Evolutionary conservation across 2,797 vertebrate genomes (phyloP).

Genomic region (Anguilla megastoma): DNA sequence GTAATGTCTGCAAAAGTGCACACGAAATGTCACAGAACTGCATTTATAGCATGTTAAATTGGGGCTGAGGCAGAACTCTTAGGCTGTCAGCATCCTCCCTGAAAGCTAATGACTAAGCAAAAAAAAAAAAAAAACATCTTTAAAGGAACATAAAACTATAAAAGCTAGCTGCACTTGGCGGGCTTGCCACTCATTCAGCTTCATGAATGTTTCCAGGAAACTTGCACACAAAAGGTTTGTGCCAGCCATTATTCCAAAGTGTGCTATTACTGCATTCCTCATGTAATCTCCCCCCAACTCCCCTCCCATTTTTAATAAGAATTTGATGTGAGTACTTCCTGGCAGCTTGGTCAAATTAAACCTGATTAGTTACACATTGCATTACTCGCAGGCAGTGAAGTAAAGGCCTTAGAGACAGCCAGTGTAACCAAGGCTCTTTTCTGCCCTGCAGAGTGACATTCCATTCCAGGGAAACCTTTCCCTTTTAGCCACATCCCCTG

Average conservation of each 20-base stretch:
- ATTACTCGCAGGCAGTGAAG: not conserved
- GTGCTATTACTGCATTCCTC: slow-evolving; percentile 5
- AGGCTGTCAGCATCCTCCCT: not conserved
- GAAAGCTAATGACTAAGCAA: not conserved
- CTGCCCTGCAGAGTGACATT: not conserved
- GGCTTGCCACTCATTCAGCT: not conserved
- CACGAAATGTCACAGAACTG: not conserved
- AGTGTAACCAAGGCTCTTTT: not conserved
- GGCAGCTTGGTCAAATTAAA: slow-evolving; percentile 23
- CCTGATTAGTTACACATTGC: slow-evolving; percentile 18
- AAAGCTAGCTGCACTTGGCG: not conserved
- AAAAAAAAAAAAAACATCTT: not conserved
- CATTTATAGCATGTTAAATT: not conserved
- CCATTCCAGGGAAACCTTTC: not conserved
- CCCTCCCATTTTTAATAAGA: slow-evolving; percentile 1
- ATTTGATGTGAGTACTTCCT: slow-evolving; percentile 9
- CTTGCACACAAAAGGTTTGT: slow-evolving; percentile 6
- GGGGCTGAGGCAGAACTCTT: not conserved
- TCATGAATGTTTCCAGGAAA: not conserved
- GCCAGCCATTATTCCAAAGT: slow-evolving; percentile 12
- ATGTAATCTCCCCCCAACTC: not conserved
- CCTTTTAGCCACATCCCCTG: not conserved
- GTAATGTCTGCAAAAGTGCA: not conserved
- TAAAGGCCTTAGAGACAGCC: not conserved
- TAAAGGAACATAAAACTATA: not conserved